phyloP scores from a whole-genome alignment of 2,797 vertebrate genomes.

The Sebastes nivosus region DNA sequence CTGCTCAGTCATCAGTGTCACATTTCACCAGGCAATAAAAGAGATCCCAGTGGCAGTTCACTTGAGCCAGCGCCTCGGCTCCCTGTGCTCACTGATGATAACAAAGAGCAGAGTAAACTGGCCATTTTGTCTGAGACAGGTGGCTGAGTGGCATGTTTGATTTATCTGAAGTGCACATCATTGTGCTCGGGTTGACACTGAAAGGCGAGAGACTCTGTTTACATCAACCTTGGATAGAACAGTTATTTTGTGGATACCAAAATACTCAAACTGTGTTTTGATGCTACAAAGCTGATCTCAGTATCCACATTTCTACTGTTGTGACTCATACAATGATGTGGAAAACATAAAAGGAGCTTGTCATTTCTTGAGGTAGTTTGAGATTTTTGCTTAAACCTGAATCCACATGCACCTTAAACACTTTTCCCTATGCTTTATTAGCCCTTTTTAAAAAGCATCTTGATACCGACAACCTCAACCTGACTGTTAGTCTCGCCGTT shows the following conservation, averaged over 20 bases:
- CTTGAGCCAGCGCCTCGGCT: conserved; percentile 28
- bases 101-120: conserved; percentile 53
- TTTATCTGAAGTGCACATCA: conserved; percentile 25
- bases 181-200: conserved; percentile 21
- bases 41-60: conserved; percentile 40
- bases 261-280: not conserved
- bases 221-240: conserved; percentile 2
- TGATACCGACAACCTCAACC: not conserved
- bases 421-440: not conserved
- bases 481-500: not conserved
- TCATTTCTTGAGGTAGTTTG: not conserved
- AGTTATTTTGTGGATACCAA: not conserved
- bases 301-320: not conserved
- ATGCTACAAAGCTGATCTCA: conserved; percentile 3
- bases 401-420: not conserved
- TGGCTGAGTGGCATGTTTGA: conserved; percentile 39
- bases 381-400: not conserved
- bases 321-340: not conserved
- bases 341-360: not conserved
- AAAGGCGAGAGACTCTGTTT: conserved; percentile 16
- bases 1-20: conserved; percentile 59
- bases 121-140: conserved; percentile 46
- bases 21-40: conserved; percentile 62
- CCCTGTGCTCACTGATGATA: conserved; percentile 27
- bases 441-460: not conserved